Percentiles rank a stretch among this genome's conserved stretches.
Evolutionary conservation across 2,888 invertebrate species (phyloP).

Genomic region (Phymatocera aterrima): DNA sequence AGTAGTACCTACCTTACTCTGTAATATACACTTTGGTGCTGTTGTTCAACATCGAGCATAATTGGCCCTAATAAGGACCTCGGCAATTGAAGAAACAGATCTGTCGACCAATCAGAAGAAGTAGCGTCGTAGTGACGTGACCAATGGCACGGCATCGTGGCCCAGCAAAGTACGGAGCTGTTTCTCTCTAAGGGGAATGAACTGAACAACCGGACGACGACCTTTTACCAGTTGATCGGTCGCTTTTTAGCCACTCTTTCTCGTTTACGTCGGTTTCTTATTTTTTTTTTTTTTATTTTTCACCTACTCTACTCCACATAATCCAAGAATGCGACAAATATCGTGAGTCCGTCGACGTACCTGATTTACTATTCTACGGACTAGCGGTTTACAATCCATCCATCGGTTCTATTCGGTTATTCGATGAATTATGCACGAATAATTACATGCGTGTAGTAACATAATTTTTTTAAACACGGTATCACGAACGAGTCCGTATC

Average conservation of each 20-base stretch:
- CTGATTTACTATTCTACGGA: not conserved
- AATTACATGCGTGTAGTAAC: not conserved
- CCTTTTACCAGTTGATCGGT: conserved; percentile 40
- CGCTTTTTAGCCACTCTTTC: not conserved
- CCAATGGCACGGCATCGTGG: not conserved
- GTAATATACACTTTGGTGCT: not conserved
- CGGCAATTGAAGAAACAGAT: conserved; percentile 31
- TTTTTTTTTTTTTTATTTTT: not conserved
- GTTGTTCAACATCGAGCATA: conserved; percentile 25
- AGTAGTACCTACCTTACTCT: no score
- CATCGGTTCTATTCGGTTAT: no score
- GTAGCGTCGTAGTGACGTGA: not conserved
- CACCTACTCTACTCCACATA: not conserved
- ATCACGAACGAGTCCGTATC: no score
- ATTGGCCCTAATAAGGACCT: conserved; percentile 23
- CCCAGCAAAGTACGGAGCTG: not conserved
- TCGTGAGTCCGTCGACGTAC: no score
- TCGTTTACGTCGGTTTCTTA: not conserved
- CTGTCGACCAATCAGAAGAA: conserved; percentile 35
- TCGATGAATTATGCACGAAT: not conserved
- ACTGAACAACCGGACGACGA: conserved; percentile 38
- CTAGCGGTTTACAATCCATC: no score
- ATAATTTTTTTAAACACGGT: not conserved
- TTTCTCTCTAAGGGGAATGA: conserved; percentile 41
- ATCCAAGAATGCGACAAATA: not conserved